A percentile compares a stretch with the other conserved stretches of the same genome.
These are phyloP conservation scores for Dendroctonus valens DNA, from an alignment of 1,140 invertebrate genomes.

Conservation along the genomic window DNA sequence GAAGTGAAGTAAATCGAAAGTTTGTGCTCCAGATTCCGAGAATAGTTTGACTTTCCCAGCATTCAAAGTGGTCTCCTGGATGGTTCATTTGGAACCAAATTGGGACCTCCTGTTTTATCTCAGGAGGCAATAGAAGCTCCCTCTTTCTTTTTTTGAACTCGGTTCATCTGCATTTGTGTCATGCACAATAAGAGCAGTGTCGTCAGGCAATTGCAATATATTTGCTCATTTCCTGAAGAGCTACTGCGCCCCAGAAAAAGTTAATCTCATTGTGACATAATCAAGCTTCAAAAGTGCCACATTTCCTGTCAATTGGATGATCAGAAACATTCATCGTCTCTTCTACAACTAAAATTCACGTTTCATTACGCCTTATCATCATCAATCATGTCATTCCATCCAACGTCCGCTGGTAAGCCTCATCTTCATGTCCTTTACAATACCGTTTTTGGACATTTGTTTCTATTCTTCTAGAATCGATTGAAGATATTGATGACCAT, in stretches of 20 bases:
- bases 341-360: no score
- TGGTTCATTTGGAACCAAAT: constrained; percentile 34
- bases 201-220: no score
- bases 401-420: constrained; percentile 4
- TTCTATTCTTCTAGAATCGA: background rate
- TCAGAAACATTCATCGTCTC: no score
- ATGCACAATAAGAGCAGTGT: no score
- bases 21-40: constrained; percentile 36
- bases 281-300: no score
- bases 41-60: constrained; percentile 35
- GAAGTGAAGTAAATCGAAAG: constrained; percentile 27
- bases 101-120: constrained; percentile 23
- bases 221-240: no score
- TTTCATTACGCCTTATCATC: no score
- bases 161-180: no score
- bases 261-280: no score
- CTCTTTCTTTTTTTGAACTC: constrained; percentile 14
- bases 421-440: background rate
- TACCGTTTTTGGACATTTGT: background rate
- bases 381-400: constrained; percentile 6
- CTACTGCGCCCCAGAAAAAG: no score
- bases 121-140: constrained; percentile 35
- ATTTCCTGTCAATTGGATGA: no score
- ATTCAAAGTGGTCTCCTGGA: constrained; percentile 34
- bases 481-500: background rate